Base-by-base conservation (phyloP, 2,888 invertebrate genomes). In the Graphium colonna region DNA sequence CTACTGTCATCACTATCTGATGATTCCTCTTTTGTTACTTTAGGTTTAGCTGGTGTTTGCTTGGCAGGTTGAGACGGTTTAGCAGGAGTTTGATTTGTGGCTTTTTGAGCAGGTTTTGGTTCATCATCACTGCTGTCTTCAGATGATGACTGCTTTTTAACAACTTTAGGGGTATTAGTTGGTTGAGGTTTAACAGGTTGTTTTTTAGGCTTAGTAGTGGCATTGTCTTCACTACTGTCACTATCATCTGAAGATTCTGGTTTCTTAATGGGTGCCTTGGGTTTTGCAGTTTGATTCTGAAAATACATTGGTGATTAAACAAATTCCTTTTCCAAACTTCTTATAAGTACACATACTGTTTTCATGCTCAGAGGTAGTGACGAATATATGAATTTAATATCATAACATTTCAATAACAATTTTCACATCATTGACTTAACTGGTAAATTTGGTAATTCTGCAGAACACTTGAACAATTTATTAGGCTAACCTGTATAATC, bases 361-460 rank as follows among this genome's bases (percentile, higher is more conserved):
- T 33, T 17, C 12, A 45, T 46, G 40, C 28, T 38, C 76, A 86
- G 85, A 83, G 86, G 86, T 85, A 86, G 85, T 85, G 85, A 85
- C 85, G 82, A 85, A 78, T n/a, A 10, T 52, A 64, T 62, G 45
- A 48, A 45, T 47, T 54, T 68, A 61, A 65, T 70, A 77, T 79
- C 78, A 80, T 54, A 60, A 52, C 28, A 17, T 42, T 56, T 73
- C 77, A 81, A 72, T 67, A 44, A 39, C 28, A 47, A 21, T 59
- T 57, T 60, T 75, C 50, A 66, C 80, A 81, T 81, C 81, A 82
- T 77, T 21, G 21, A 21, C 21, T 21, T 21, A 21, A 57, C 56
- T n/a, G n/a, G n/a, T 5, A 21, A 2, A 21, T 21, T 2, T 21
- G 21, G 21, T 21, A 21, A 21, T 21, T 3, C 2, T 21, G 21